A percentile compares a stretch with the other conserved stretches of the same genome.
Evolutionary conservation across 1,140 invertebrate species (phyloP).

Genomic region (Zaprionus ghesquierei): DNA sequence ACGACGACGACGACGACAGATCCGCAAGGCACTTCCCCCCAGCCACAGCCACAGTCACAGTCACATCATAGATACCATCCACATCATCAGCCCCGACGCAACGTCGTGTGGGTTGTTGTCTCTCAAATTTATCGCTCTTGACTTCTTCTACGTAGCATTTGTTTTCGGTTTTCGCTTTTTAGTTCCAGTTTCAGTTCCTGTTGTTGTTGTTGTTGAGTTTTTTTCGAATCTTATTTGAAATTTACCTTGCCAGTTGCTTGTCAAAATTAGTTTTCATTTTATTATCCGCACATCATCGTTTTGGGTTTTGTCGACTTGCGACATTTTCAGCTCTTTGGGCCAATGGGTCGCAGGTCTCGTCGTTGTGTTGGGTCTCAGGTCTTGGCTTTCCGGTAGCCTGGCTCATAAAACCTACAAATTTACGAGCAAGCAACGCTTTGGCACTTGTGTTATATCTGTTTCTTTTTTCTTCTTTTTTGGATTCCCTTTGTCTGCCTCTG

Average conservation of each 20-base stretch:
- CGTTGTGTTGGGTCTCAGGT: conserved; percentile 1
- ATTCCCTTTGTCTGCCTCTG: conserved; percentile 16
- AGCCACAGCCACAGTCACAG: conserved; percentile 1
- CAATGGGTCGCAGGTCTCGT: not conserved
- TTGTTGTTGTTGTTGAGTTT: conserved; percentile 27
- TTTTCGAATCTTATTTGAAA: conserved; percentile 36
- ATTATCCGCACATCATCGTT: conserved; percentile 58
- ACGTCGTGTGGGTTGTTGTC: conserved; percentile 65
- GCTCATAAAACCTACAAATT: conserved; percentile 70
- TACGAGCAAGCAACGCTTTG: conserved; percentile 50
- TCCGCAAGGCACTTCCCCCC: conserved; percentile 6
- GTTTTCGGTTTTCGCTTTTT: conserved; percentile 8
- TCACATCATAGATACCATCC: too few species aligned
- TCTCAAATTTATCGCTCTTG: conserved; percentile 67
- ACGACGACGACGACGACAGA: not conserved
- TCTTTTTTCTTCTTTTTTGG: conserved; percentile 7
- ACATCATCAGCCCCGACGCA: conserved; percentile 29
- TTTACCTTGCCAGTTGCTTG: too few species aligned
- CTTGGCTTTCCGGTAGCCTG: conserved; percentile 64
- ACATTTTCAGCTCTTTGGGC: conserved; percentile 28
- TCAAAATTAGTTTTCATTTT: conserved; percentile 74
- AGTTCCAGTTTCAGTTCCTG: not conserved
- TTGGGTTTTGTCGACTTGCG: conserved; percentile 18
- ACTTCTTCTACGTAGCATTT: conserved; percentile 68
- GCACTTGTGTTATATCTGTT: conserved; percentile 28